These are phyloP conservation scores for Drosophila mettleri DNA, from an alignment of 2,888 invertebrate genomes.

Conservation along the genomic window DNA sequence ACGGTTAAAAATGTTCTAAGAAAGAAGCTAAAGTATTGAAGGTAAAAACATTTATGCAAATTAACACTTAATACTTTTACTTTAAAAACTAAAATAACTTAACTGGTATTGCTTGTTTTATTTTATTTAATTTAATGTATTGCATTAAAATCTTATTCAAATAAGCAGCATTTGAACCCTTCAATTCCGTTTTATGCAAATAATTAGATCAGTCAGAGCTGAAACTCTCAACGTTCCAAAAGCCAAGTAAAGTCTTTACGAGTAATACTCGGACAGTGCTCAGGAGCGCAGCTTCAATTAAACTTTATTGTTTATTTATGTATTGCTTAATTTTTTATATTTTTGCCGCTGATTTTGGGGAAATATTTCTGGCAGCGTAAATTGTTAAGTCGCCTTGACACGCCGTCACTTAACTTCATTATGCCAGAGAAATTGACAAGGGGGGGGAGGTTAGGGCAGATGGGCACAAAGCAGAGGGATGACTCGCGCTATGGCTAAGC, in stretches of 20 bases:
- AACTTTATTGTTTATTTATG: slow-evolving; percentile 73
- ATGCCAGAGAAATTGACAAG: slow-evolving; percentile 31
- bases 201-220: slow-evolving; percentile 16
- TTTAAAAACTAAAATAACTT: no score
- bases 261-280: slow-evolving; percentile 10
- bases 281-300: slow-evolving; percentile 19
- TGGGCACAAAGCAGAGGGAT: slow-evolving; percentile 14
- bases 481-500: slow-evolving; percentile 62
- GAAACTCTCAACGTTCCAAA: slow-evolving; percentile 20
- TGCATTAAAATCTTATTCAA: background rate
- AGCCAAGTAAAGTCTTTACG: slow-evolving; percentile 20
- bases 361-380: slow-evolving; percentile 50
- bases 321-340: slow-evolving; percentile 33
- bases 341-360: slow-evolving; percentile 8
- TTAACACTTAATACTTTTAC: no score
- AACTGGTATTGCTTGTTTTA: no score
- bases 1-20: no score
- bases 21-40: no score
- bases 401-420: slow-evolving; percentile 77
- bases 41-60: no score
- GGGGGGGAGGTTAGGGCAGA: background rate
- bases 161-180: slow-evolving; percentile 1
- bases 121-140: no score
- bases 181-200: slow-evolving; percentile 1
- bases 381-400: slow-evolving; percentile 72